These are phyloP conservation scores for Scomber colias DNA, from an alignment of 2,113 vertebrate species.

Conservation along the genomic window DNA sequence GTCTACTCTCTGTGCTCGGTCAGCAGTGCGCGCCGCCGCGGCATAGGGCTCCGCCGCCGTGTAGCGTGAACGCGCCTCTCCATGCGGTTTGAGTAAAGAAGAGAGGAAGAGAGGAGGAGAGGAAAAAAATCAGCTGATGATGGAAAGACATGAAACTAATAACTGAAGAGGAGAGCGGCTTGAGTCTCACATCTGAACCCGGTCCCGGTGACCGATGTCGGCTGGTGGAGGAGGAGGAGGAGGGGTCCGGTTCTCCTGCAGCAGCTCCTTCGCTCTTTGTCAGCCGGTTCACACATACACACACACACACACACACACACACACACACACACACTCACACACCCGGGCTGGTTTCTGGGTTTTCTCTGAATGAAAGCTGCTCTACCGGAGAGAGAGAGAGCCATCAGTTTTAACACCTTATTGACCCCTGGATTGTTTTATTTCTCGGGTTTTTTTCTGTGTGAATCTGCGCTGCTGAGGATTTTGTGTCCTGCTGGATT, in stretches of 20 bases:
- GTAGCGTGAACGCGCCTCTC: constrained; percentile 65
- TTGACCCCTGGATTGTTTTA: neutral
- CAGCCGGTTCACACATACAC: constrained; percentile 39
- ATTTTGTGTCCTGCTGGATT: constrained; percentile 8
- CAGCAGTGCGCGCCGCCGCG: constrained; percentile 65
- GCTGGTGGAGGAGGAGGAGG: too few relatives aligned
- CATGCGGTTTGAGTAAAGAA: constrained; percentile 71
- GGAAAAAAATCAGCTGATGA: constrained; percentile 29
- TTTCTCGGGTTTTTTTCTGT: neutral
- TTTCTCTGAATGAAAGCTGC: constrained; percentile 38
- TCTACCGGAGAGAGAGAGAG: neutral
- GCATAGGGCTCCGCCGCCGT: constrained; percentile 45
- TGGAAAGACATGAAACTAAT: constrained; percentile 16
- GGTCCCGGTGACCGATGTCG: constrained; percentile 16
- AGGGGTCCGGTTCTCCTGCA: constrained; percentile 23
- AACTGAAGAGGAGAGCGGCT: neutral
- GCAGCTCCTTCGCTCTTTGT: constrained; percentile 68
- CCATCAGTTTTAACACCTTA: neutral
- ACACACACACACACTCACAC: neutral
- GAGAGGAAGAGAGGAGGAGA: constrained; percentile 16
- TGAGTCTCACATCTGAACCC: constrained; percentile 19
- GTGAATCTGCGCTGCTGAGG: neutral
- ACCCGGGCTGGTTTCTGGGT: constrained; percentile 33
- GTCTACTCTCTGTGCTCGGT: constrained; percentile 6
- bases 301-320: too few relatives aligned